A percentile compares a stretch with the other conserved stretches of the same genome.
Evolutionary conservation across 2,797 vertebrate species (phyloP).

Genomic region (Gobio occitaniae): DNA sequence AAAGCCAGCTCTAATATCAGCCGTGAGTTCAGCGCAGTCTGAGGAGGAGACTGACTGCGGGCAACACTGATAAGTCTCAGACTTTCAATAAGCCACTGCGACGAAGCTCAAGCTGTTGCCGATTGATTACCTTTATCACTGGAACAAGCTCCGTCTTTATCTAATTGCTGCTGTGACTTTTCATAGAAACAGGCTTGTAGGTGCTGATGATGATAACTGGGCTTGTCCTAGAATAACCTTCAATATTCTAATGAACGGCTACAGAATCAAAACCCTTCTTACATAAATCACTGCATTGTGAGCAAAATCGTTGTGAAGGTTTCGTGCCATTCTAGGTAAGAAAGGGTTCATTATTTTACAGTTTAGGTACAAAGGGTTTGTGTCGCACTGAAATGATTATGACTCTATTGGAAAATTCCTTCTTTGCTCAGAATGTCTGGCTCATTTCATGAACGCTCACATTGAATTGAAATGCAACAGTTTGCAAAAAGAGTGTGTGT

Average conservation of each 20-base stretch:
- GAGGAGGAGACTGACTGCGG: constrained; percentile 31
- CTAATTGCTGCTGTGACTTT: constrained; percentile 33
- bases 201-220: not conserved
- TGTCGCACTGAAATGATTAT: not conserved
- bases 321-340: not conserved
- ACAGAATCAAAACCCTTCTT: not conserved
- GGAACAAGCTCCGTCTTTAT: constrained; percentile 37
- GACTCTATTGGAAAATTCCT: not conserved
- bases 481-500: not conserved
- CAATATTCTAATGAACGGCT: not conserved
- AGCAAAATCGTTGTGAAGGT: not conserved
- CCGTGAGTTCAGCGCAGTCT: constrained; percentile 28
- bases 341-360: not conserved
- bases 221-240: constrained; percentile 33
- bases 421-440: not conserved
- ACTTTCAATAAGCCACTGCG: constrained; percentile 36
- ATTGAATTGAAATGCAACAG: not conserved
- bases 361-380: not conserved
- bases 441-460: no score
- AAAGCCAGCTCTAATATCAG: constrained; percentile 40
- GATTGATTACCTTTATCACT: constrained; percentile 53
- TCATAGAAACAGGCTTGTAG: constrained; percentile 27
- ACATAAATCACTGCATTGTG: not conserved
- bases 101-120: constrained; percentile 46
- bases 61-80: constrained; percentile 48